phyloP scores from a whole-genome alignment of 2,888 invertebrate genomes.

The Busseola fusca region DNA sequence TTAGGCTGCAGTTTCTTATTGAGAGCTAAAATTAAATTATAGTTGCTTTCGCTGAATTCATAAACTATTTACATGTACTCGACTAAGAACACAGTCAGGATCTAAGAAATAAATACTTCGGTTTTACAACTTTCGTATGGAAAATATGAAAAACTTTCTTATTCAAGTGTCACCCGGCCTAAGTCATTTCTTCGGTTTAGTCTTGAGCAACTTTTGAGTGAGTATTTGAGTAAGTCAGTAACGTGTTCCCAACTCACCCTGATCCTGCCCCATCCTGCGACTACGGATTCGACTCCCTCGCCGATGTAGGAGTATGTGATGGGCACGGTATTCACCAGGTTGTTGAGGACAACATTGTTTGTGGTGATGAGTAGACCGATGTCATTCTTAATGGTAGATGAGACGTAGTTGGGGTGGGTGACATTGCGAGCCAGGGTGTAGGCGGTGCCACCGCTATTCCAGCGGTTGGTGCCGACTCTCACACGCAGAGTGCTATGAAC shows the following conservation, averaged over 20 bases:
- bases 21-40: no score
- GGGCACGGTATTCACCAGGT: slow-evolving; percentile 58
- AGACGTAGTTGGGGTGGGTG: slow-evolving; percentile 75
- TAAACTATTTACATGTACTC: neutral
- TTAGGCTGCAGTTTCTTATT: no score
- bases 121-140: neutral
- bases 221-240: neutral
- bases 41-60: neutral
- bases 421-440: slow-evolving; percentile 72
- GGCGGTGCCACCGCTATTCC: slow-evolving; percentile 72
- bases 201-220: neutral
- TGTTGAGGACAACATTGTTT: slow-evolving; percentile 46
- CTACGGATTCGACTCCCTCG: slow-evolving; percentile 61
- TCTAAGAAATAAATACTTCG: neutral
- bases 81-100: no score
- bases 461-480: slow-evolving; percentile 76
- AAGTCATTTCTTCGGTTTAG: neutral
- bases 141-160: neutral
- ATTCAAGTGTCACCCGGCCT: no score
- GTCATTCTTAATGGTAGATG: slow-evolving; percentile 75
- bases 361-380: slow-evolving; percentile 72
- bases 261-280: slow-evolving; percentile 79
- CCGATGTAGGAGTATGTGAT: slow-evolving; percentile 60
- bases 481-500: slow-evolving; percentile 69
- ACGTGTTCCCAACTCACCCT: slow-evolving; percentile 63